Evolutionary conservation across 2,797 vertebrate genomes (phyloP).

Genomic region (Lutjanus argentimaculatus): DNA sequence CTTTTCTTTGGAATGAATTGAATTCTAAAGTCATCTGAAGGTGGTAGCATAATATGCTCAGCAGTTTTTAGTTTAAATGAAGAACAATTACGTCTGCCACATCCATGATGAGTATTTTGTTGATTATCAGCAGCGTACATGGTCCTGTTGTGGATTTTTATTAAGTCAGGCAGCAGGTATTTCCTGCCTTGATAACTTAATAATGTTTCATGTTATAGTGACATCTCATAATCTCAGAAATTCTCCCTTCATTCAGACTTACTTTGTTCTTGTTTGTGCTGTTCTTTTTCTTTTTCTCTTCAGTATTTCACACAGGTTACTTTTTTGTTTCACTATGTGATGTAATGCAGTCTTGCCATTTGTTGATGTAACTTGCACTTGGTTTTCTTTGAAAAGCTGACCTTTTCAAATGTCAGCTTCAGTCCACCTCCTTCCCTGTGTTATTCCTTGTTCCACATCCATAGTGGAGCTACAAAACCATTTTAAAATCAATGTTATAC

Average conservation of each 20-base stretch:
- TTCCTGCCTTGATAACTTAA: not conserved
- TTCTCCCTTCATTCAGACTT: not conserved
- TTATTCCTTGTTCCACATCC: not conserved
- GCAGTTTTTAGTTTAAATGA: not conserved
- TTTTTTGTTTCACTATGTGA: slow-evolving; percentile 1
- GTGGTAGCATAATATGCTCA: not conserved
- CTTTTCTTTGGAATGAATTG: not conserved
- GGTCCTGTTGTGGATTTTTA: not conserved
- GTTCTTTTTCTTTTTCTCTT: not conserved
- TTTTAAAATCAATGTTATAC: slow-evolving; percentile 18
- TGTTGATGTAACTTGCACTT: not conserved
- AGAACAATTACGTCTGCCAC: not conserved
- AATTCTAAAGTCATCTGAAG: not conserved
- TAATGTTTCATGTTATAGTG: not conserved
- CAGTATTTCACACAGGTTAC: not conserved
- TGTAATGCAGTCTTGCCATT: not conserved
- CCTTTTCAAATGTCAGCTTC: slow-evolving; percentile 36
- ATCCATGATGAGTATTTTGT: not conserved
- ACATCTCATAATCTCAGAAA: not conserved
- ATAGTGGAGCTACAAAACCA: not conserved
- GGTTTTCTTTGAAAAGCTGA: slow-evolving; percentile 18
- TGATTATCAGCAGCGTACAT: not conserved
- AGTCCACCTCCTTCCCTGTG: slow-evolving; percentile 1
- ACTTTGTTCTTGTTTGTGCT: not conserved
- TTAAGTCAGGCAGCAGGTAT: not conserved